Conservation (phyloP, 2,113 vertebrate species). For the Strix aluco region DNA sequence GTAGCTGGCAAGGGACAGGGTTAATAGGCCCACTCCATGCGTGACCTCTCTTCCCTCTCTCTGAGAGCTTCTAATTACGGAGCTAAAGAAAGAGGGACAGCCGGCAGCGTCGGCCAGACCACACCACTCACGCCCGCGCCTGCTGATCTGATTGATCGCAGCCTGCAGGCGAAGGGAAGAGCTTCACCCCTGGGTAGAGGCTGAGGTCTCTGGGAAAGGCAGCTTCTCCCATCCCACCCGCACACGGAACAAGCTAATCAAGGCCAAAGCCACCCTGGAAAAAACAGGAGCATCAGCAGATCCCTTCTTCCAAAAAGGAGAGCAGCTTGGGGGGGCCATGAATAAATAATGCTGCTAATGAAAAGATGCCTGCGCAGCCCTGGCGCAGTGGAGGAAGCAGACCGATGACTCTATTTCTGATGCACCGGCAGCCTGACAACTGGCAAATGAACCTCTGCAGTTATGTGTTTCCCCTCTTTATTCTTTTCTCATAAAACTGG, state of each 20-base stretch:
- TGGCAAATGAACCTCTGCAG: conserved; percentile 66
- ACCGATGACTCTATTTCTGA: conserved; percentile 6
- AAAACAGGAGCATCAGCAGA: not conserved
- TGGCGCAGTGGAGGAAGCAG: not conserved
- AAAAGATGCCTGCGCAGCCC: not conserved
- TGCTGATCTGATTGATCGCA: not conserved
- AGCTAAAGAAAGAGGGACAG: not conserved
- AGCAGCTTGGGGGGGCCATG: not conserved
- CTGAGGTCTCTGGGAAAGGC: not conserved
- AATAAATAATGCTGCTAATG: not conserved
- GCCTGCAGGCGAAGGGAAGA: not conserved
- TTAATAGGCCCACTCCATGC: conserved; percentile 31
- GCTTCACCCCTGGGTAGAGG: not conserved
- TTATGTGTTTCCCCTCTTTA: conserved; percentile 53
- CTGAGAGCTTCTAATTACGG: conserved; percentile 23
- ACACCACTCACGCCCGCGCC: not conserved
- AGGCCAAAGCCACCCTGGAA: not conserved
- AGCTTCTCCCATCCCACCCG: not conserved
- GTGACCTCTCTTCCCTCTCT: conserved; percentile 37
- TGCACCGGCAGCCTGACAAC: conserved; percentile 44
- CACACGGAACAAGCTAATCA: fast-evolving
- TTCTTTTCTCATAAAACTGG: conserved; percentile 61
- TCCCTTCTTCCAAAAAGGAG: not conserved
- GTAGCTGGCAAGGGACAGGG: conserved; percentile 34
- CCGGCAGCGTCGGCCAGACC: not conserved